Evolutionary conservation across 92 coral and sea anemone genomes (phyloP).

Genomic region (Epizoanthus illoricatus): DNA sequence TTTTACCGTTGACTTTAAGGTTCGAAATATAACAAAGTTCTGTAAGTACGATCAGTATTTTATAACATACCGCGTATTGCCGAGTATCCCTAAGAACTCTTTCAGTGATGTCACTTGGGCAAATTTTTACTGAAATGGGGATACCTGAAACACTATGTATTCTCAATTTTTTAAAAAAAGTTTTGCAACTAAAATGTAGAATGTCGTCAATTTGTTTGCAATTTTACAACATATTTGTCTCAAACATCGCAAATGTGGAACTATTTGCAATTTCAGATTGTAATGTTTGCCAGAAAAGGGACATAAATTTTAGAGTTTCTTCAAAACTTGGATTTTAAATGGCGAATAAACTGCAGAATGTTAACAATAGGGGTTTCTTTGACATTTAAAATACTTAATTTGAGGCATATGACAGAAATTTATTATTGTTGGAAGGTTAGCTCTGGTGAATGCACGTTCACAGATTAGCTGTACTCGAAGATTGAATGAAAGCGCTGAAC

Average conservation of each 20-base stretch:
- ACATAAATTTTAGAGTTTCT: not conserved
- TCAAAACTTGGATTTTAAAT: not conserved
- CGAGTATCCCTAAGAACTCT: too few relatives aligned
- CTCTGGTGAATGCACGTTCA: not conserved
- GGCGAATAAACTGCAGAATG: not conserved
- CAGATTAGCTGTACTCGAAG: conserved; percentile 26
- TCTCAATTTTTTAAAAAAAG: too few relatives aligned
- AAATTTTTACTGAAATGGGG: too few relatives aligned
- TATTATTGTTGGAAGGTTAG: too few relatives aligned
- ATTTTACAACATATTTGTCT: not conserved
- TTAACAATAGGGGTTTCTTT: too few relatives aligned
- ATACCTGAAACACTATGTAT: too few relatives aligned
- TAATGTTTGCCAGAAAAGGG: not conserved
- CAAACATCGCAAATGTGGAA: not conserved
- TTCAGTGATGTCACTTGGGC: too few relatives aligned
- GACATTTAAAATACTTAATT: too few relatives aligned
- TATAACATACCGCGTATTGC: too few relatives aligned
- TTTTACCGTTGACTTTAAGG: not conserved
- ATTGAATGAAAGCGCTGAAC: conserved; percentile 42
- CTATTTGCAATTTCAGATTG: not conserved
- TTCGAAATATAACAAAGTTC: not conserved
- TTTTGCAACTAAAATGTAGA: not conserved
- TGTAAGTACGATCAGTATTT: too few relatives aligned
- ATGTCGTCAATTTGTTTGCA: not conserved
- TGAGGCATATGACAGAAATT: too few relatives aligned